Base-by-base conservation (phyloP, 2,888 invertebrate species). In the Candidula unifasciata region DNA sequence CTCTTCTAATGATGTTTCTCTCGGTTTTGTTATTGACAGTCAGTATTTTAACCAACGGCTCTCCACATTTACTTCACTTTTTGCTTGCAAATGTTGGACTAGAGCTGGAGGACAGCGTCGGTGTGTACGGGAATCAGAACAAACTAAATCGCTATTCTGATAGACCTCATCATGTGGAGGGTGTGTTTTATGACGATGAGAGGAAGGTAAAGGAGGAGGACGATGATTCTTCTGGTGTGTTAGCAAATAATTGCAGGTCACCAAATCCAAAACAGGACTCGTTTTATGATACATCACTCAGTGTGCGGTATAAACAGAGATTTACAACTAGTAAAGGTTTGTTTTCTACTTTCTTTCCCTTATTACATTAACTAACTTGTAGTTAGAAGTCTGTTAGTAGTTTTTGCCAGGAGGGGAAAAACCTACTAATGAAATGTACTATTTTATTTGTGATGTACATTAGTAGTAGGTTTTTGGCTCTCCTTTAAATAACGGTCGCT, bases 251-350 rank as follows among this genome's bases (percentile, higher is more conserved):
- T n/a, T 81, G 81, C 35, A 24, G 60, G n/a, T 16, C 37, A 10
- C 21, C 60, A 44, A 52, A 68, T 35, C 21, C 24, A 52, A 76
- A 64, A 21, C 27, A 76, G 44, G 77, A 77, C 44, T n/a, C 71
- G n/a, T 83, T 71, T 71, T 73, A 78, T 60, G 83, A 79, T 33
- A 83, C 83, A 57, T 83, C 83, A 33, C 60, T 83, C 71, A 83
- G 83, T 71, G 60, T 83, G 30, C 44, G 83, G 18, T 79, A 83
- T 44, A 83, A 83, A 30, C 78, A 83, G 44, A 60, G 83, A 68
- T 83, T 83, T 64, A 44, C 83, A 64, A 60, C 73, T 24, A 83
- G 64, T 60, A 78, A 78, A 83, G 83, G 83, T 83, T n/a, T 27
- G 74, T 79, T 18, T n/a, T 37, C 2, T 64, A 37, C 0, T 78